These are phyloP conservation scores for Penaeus chinensis DNA, from an alignment of 1,140 invertebrate species.

Conservation along the genomic window DNA sequence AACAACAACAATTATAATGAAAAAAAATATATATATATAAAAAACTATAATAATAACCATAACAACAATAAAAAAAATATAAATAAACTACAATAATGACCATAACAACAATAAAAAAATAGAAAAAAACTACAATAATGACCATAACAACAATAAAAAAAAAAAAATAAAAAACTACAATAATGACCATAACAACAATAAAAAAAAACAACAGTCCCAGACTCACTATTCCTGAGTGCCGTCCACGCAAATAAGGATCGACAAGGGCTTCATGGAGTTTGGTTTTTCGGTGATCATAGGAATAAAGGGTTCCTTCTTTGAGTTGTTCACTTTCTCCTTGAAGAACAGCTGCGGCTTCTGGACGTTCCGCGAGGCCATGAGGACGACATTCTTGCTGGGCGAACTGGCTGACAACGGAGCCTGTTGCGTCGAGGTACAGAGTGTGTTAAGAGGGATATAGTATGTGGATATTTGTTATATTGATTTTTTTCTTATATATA, in stretches of 20 bases:
- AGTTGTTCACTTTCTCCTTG: conserved; percentile 88
- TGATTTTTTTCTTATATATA: no score
- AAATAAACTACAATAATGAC: background rate
- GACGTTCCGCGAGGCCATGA: conserved; percentile 81
- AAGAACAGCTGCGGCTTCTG: conserved; percentile 86
- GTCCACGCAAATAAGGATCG: conserved; percentile 77
- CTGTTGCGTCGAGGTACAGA: conserved; percentile 26
- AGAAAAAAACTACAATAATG: no score
- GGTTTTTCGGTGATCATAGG: conserved; percentile 89
- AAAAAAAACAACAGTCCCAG: background rate
- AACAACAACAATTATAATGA: background rate
- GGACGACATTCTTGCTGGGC: conserved; percentile 68
- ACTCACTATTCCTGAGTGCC: conserved; percentile 70
- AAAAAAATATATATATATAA: background rate
- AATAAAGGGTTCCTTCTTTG: conserved; percentile 77
- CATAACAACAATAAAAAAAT: background rate
- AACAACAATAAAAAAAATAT: no score
- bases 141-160: background rate
- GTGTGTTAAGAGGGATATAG: conserved; percentile 11
- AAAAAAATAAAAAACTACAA: no score
- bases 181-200: background rate
- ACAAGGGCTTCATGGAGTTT: conserved; percentile 85
- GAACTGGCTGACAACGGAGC: conserved; percentile 19
- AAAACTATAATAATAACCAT: no score
- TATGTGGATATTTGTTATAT: no score